Evolutionary conservation across 2,797 vertebrate genomes (phyloP), one percentile per base, ranked within the genome.

Genomic region (Gallinago stenura): DNA sequence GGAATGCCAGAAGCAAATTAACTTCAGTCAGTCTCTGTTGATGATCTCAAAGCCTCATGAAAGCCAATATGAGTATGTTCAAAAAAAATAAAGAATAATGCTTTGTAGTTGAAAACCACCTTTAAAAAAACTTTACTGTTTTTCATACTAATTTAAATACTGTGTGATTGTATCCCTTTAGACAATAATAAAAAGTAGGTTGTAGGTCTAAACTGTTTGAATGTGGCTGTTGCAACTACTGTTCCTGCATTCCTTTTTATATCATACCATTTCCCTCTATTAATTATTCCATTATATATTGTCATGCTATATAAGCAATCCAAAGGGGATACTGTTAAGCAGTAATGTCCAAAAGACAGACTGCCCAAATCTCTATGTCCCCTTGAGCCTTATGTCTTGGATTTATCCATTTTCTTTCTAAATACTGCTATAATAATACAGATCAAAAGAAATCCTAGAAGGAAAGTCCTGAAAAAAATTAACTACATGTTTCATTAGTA

Each of bases 71-170:
- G 26, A 60, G 15, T 68, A 71, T 57, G 22, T 25, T 45, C 33
- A 84, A 61, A 65, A 22, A n/a, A 58, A 85, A 64, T 15, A 51
- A 81, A 33, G 15, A 30, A 45, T 41, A 14, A 11, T 12, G 2
- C 10, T 77, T 33, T 48, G 18, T 25, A 87, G 60, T 4, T 85
- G 33, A 89, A 90, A 22, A 60, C 2, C 5, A 45, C 12, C 22
- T 61, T 84, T 4, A 39, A 31, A 62, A 37, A 78, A 30, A 10
- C 2, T 53, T 39, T 48, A 25, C 1, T 37, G 0, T 0, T 31
- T 68, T 65, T 50, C 8, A 20, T 26, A 19, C 5, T 57, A 7
- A 58, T 80, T 85, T 15, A 46, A 75, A 60, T 37, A 50, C 10
- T 57, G 2, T 90, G 17, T 10, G 70, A 8, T 33, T 58, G 8